Conservation (phyloP, 2,113 vertebrate genomes). For the Sphyrna mokarran region DNA sequence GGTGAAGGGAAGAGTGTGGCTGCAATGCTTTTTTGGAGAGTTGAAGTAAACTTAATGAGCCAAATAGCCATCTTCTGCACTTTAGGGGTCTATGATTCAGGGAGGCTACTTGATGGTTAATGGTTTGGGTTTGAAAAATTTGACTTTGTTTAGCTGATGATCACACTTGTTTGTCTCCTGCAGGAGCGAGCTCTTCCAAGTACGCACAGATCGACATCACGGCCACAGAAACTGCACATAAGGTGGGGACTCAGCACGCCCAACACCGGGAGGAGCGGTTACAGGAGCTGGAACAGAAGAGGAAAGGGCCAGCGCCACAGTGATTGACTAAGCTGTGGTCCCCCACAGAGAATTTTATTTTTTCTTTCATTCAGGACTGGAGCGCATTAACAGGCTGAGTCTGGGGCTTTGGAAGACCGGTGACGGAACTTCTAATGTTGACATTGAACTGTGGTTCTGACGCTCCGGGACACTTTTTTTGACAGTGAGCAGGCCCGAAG, state of each 20-base stretch:
- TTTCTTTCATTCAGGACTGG: background rate
- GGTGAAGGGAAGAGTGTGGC: too few species aligned
- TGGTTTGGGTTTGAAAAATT: background rate
- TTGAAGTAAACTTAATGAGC: too few species aligned
- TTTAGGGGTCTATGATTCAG: background rate
- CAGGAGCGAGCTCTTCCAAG: constrained; percentile 61
- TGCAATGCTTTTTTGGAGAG: too few species aligned
- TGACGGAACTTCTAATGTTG: background rate
- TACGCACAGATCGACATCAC: constrained; percentile 71
- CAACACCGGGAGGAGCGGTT: constrained; percentile 65
- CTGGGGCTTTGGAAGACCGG: background rate
- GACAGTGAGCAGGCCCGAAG: background rate
- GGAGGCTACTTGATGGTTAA: background rate
- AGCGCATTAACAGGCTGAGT: background rate
- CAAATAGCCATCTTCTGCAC: too few species aligned
- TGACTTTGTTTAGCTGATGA: background rate
- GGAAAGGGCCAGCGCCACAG: constrained; percentile 50
- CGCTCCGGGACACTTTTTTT: background rate
- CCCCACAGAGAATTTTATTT: constrained; percentile 33
- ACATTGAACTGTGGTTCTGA: background rate
- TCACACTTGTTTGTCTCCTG: background rate
- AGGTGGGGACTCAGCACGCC: constrained; percentile 66
- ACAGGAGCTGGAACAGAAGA: constrained; percentile 65
- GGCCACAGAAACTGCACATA: constrained; percentile 71
- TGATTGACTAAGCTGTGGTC: constrained; percentile 45